A percentile compares a stretch with the other conserved stretches of the same genome.
phyloP scores from a whole-genome alignment of 37 sponge, comb jelly and placozoan species.

The Beroe forskalii region DNA sequence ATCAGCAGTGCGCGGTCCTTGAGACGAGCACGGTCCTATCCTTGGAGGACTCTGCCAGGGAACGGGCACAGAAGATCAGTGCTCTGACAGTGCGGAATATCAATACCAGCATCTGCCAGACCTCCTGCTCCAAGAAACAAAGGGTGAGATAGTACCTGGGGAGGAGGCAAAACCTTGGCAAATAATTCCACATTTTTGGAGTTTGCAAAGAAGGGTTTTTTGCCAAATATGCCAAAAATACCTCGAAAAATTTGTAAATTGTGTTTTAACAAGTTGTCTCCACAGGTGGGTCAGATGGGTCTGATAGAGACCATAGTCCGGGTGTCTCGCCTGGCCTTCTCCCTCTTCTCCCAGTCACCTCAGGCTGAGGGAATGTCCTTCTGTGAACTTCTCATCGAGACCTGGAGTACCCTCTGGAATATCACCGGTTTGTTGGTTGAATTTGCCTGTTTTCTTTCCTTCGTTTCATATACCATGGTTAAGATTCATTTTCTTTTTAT shows the following conservation, averaged over 20 bases:
- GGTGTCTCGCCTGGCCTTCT: neutral
- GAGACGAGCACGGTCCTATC: neutral
- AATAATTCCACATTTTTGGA: too few relatives aligned
- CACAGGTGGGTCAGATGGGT: slow-evolving; percentile 14
- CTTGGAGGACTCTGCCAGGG: neutral
- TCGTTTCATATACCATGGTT: too few relatives aligned
- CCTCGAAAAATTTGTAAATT: too few relatives aligned
- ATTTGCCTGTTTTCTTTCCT: too few relatives aligned
- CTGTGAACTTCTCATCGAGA: neutral
- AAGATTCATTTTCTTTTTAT: too few relatives aligned
- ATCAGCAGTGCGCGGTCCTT: neutral
- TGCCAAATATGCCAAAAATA: too few relatives aligned
- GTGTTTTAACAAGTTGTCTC: too few relatives aligned
- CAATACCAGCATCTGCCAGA: slow-evolving; percentile 17
- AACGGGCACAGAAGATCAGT: neutral
- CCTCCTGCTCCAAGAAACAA: too few relatives aligned
- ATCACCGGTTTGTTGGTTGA: too few relatives aligned
- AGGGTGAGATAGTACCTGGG: too few relatives aligned
- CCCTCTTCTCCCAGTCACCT: neutral
- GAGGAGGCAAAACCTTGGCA: too few relatives aligned
- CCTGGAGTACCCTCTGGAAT: slow-evolving; percentile 38
- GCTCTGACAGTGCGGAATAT: neutral
- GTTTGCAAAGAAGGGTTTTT: too few relatives aligned
- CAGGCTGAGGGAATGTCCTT: neutral
- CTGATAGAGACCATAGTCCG: neutral